A percentile compares a stretch with the other conserved stretches of the same genome.
Conservation (phyloP, 1,140 invertebrate species). For the Drosophila kepulauana region DNA sequence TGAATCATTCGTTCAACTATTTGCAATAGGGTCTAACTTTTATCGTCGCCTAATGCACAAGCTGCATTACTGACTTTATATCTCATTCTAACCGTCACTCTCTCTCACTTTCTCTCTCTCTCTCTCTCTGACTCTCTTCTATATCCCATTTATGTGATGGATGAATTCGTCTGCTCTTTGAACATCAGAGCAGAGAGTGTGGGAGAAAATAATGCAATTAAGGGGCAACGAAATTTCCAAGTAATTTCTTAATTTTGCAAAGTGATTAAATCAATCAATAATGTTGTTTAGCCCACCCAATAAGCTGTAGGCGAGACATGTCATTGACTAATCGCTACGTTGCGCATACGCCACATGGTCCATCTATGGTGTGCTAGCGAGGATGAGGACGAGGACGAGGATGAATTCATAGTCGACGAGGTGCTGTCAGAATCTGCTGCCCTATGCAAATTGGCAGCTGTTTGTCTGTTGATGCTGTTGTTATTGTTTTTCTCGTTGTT, state of each 20-base stretch:
- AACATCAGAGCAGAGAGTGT: neutral
- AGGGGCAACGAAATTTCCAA: neutral
- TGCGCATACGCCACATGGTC: conserved; percentile 26
- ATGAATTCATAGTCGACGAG: neutral
- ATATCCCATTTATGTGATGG: too few relatives aligned
- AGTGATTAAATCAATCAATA: conserved; percentile 43
- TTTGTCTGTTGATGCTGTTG: conserved; percentile 11
- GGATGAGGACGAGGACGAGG: neutral
- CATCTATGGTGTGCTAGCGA: neutral
- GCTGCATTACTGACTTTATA: too few relatives aligned
- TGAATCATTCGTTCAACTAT: too few relatives aligned
- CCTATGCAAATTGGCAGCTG: conserved; percentile 51
- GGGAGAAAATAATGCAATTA: conserved; percentile 13
- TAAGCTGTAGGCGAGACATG: conserved; percentile 16
- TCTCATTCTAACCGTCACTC: too few relatives aligned
- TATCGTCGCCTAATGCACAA: too few relatives aligned
- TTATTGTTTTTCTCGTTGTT: neutral
- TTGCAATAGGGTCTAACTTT: too few relatives aligned
- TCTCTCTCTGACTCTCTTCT: too few relatives aligned
- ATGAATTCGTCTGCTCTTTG: neutral
- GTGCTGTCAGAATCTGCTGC: conserved; percentile 21
- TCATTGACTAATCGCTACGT: conserved; percentile 24
- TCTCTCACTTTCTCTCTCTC: too few relatives aligned
- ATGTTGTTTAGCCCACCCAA: conserved; percentile 18
- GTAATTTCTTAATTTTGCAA: conserved; percentile 29